Evolutionary conservation across 2,888 invertebrate species (phyloP).

Genomic region (Listrodromus nycthemerus): DNA sequence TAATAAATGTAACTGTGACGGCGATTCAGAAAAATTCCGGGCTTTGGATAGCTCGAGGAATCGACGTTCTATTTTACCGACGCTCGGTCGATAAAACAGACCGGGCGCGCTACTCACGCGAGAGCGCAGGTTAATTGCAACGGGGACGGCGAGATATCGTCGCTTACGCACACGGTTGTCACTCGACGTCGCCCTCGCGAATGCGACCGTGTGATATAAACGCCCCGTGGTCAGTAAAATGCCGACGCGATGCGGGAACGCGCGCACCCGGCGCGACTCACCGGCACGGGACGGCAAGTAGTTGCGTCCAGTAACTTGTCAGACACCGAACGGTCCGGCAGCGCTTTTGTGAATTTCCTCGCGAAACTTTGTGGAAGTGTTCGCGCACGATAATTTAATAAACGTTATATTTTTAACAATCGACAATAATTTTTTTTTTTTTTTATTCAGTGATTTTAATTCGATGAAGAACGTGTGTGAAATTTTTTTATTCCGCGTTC

Average conservation of each 20-base stretch:
- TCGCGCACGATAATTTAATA: too few species aligned
- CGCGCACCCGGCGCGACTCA: conserved; percentile 34
- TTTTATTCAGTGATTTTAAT: too few species aligned
- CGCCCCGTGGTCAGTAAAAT: conserved; percentile 25
- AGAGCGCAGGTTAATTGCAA: conserved; percentile 23
- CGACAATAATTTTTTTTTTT: too few species aligned
- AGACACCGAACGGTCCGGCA: conserved; percentile 53
- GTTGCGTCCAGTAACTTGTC: conserved; percentile 62
- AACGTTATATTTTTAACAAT: too few species aligned
- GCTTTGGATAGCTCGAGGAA: too few species aligned
- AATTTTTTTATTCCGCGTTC: too few species aligned
- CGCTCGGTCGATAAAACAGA: too few species aligned
- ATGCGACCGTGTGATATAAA: conserved; percentile 29
- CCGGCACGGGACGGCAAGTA: conserved; percentile 49
- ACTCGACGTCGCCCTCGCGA: neutral
- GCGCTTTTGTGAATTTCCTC: conserved; percentile 21
- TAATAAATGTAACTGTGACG: too few species aligned
- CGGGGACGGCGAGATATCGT: conserved; percentile 9
- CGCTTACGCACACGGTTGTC: conserved; percentile 19
- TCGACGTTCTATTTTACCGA: neutral
- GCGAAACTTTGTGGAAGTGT: neutral
- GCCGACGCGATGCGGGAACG: neutral
- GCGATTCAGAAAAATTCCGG: too few species aligned
- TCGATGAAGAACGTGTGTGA: too few species aligned
- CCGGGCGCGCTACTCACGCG: neutral